A percentile compares a stretch with the other conserved stretches of the same genome.
Evolutionary conservation across 1,140 invertebrate genomes (phyloP).

Genomic region (Hylaeus volcanicus): DNA sequence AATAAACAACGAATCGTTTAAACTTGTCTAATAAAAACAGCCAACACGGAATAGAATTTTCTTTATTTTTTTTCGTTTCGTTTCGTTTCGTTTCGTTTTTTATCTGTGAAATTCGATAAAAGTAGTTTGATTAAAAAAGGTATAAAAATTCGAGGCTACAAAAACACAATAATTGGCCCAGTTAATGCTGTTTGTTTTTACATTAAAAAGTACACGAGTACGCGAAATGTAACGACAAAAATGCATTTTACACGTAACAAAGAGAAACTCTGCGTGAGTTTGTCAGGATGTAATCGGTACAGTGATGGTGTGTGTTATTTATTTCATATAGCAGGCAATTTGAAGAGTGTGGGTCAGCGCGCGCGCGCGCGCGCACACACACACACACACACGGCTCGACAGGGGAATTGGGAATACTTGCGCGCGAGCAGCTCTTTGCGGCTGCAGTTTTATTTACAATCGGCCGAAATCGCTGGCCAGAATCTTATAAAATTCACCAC

Average conservation of each 20-base stretch:
- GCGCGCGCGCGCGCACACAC: neutral
- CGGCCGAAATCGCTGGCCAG: too few relatives aligned
- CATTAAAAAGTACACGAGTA: too few relatives aligned
- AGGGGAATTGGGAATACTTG: neutral
- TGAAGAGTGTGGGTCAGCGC: neutral
- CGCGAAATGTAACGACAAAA: neutral
- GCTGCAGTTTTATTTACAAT: slow-evolving; percentile 26
- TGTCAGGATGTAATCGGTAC: too few relatives aligned
- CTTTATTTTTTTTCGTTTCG: neutral
- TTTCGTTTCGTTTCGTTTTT: too few relatives aligned
- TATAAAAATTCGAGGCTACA: too few relatives aligned
- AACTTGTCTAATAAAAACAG: neutral
- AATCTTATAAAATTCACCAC: neutral
- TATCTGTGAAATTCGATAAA: too few relatives aligned
- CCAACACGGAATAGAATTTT: neutral
- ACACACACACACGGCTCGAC: neutral
- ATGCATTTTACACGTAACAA: neutral
- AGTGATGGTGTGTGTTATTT: neutral
- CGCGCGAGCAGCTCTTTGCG: neutral
- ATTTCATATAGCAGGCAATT: neutral
- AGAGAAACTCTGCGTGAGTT: too few relatives aligned
- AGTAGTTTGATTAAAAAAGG: too few relatives aligned
- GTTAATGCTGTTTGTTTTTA: too few relatives aligned
- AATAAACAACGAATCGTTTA: neutral
- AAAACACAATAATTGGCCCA: too few relatives aligned